These are phyloP conservation scores for Paramormyrops hopkinsi DNA, from an alignment of 2,797 vertebrate species.

Conservation along the genomic window DNA sequence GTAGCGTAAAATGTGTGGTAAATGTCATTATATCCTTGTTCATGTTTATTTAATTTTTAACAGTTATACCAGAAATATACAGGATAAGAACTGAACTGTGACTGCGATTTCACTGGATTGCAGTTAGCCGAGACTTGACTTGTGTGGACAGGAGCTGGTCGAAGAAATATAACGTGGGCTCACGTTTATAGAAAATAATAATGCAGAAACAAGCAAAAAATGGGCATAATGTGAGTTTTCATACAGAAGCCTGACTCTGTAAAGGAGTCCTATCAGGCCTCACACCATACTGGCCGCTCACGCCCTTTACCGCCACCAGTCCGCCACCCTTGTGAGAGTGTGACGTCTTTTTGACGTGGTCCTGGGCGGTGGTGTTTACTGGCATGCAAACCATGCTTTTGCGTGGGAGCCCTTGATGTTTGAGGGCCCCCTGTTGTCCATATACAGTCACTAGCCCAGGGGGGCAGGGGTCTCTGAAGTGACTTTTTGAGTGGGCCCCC, in stretches of 20 bases:
- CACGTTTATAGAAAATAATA: neutral
- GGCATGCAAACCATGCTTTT: neutral
- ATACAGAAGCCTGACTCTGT: neutral
- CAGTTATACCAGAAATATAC: neutral
- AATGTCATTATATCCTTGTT: neutral
- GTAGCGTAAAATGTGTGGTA: neutral
- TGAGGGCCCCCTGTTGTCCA: neutral
- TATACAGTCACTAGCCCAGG: neutral
- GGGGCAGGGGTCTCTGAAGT: neutral
- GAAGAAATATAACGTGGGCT: neutral
- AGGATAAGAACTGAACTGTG: neutral
- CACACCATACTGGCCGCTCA: neutral
- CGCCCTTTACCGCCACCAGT: neutral
- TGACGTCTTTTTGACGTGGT: neutral
- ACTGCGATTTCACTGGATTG: neutral
- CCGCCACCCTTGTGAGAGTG: neutral
- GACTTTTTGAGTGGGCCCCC: neutral
- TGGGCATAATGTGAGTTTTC: neutral
- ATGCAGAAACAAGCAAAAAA: neutral
- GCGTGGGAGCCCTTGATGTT: neutral
- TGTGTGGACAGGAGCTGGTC: neutral
- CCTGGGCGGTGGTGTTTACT: neutral
- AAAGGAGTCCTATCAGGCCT: neutral
- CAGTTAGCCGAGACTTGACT: neutral
- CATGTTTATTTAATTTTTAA: neutral